Conservation (phyloP, 2,797 vertebrate species). For the Furcifer pardalis region DNA sequence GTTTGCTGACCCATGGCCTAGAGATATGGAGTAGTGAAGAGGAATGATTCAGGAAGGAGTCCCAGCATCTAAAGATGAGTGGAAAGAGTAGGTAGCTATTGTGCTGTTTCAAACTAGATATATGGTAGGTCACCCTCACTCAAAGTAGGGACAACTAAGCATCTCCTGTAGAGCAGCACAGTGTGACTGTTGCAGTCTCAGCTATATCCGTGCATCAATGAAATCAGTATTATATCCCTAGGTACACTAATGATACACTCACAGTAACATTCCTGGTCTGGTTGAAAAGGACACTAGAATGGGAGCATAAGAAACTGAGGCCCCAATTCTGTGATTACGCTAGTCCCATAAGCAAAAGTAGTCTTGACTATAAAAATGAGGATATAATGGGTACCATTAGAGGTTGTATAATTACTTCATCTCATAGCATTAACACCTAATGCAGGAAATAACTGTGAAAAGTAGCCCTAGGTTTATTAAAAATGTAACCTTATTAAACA, state of each 20-base stretch:
- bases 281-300: neutral
- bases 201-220: too few species aligned
- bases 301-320: neutral
- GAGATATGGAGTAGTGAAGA: too few species aligned
- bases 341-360: slow-evolving; percentile 2
- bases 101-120: neutral
- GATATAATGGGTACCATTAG: neutral
- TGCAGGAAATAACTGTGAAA: neutral
- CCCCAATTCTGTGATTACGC: neutral
- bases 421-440: neutral
- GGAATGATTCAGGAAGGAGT: neutral
- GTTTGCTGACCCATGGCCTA: too few species aligned
- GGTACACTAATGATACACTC: too few species aligned
- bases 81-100: neutral
- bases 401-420: neutral
- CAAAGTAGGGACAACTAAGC: neutral
- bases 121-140: neutral
- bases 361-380: neutral
- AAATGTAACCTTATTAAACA: slow-evolving; percentile 5
- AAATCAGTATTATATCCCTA: too few species aligned
- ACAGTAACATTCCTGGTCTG: neutral
- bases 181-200: neutral
- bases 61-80: neutral
- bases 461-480: neutral
- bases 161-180: neutral